Base-by-base conservation (phyloP, 1,140 invertebrate genomes). In the Acyrthosiphon pisum region DNA sequence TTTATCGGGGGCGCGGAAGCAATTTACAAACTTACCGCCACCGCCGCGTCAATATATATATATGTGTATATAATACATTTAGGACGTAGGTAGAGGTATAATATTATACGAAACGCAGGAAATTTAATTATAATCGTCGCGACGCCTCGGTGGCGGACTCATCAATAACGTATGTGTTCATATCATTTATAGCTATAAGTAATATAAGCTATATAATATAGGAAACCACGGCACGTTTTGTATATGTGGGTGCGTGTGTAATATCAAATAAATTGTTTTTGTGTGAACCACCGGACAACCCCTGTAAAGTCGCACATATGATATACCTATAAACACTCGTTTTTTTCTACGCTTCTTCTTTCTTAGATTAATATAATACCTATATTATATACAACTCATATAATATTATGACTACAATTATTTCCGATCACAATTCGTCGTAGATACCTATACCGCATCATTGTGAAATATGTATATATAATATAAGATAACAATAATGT, bases 51-150 rank as follows among this genome's bases (percentile, higher is more conserved):
- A 2, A 46, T 30, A 86, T 46, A 86, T 41, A 86, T 2, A 11
- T 26, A 41, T 23, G 23, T 4, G 46, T 6, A 46, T 44, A 30
- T 44, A 8, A 41, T 3, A 44, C 2, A 46, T 26, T 2, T 50
- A 50, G 41, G 41, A 41, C 41, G 18, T 14, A 50, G 11, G 6
- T 53, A 22, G 20, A 22, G 50, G 50, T 53, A 53, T 7, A 7
- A 22, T 90, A 60, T 14, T 90, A 60, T 14, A 68, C 60, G 11
- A 76, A 76, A 76, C n/a, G 4, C n/a, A 1, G 81, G 35, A 26
- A 86, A 86, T 86, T 53, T 86, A 53, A 93, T 93, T 93, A 76
- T n/a, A 53, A 90, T 90, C n/a, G 89, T 68, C 44, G 81, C 35
- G 44, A 50, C 76, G 91, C 91, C 76, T 91, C 26, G 90, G 35